A percentile compares a stretch with the other conserved stretches of the same genome.
phyloP scores from a whole-genome alignment of 2,797 vertebrate genomes.

The Artibeus lituratus region DNA sequence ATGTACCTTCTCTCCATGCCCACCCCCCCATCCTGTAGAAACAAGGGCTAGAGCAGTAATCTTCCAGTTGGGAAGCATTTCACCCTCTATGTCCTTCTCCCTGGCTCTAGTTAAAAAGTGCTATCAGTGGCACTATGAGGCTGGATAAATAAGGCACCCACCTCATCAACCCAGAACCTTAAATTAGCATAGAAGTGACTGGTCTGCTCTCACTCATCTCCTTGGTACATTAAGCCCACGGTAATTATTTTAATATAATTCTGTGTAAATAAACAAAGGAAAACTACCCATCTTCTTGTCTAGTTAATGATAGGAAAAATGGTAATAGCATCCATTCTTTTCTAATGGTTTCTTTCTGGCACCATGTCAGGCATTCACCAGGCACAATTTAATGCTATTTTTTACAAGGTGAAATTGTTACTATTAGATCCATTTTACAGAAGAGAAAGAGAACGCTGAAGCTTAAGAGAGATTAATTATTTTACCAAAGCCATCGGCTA shows the following conservation, averaged over 20 bases:
- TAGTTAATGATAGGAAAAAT: not conserved
- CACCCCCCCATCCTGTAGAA: not conserved
- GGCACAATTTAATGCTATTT: not conserved
- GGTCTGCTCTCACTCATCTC: not conserved
- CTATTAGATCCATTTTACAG: not conserved
- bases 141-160: fast-evolving
- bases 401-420: not conserved
- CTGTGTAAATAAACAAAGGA: not conserved
- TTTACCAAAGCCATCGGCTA: not conserved
- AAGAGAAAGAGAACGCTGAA: not conserved
- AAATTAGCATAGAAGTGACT: not conserved
- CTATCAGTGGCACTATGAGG: fast-evolving
- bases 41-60: not conserved
- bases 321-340: not conserved
- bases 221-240: not conserved
- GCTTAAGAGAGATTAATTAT: not conserved
- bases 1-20: not conserved
- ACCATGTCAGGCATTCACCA: not conserved
- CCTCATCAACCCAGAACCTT: not conserved
- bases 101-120: not conserved
- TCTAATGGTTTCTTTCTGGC: not conserved
- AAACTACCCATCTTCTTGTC: not conserved
- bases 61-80: not conserved
- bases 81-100: not conserved
- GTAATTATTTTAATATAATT: not conserved